These are phyloP conservation scores for Rhopalosiphum nymphaeae DNA, from an alignment of 2,888 invertebrate genomes.

Conservation along the genomic window DNA sequence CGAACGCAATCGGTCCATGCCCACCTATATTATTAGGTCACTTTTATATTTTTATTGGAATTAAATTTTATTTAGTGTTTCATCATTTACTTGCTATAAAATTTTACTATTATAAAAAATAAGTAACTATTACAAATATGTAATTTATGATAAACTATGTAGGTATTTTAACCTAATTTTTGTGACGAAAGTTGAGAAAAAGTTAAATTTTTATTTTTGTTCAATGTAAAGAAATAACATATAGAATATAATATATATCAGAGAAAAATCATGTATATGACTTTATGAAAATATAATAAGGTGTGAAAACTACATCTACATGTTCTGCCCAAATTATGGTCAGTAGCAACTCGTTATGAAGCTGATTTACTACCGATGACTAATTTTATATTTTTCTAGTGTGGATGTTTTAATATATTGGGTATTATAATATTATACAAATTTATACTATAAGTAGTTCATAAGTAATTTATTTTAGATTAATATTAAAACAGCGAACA, in stretches of 20 bases:
- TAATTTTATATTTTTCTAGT: not conserved
- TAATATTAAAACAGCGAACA: not conserved
- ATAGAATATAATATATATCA: not conserved
- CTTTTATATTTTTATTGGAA: too few relatives aligned
- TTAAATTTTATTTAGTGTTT: too few relatives aligned
- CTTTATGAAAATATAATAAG: not conserved
- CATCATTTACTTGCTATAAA: too few relatives aligned
- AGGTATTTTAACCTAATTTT: not conserved
- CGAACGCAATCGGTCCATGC: too few relatives aligned
- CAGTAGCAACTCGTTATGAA: not conserved
- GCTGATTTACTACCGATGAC: not conserved
- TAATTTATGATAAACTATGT: too few relatives aligned
- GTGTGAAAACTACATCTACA: not conserved
- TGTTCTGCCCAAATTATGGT: not conserved
- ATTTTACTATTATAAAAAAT: too few relatives aligned
- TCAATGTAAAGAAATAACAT: not conserved
- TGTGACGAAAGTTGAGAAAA: not conserved
- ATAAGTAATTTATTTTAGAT: not conserved
- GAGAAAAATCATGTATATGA: not conserved
- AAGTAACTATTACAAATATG: too few relatives aligned
- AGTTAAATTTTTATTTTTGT: not conserved
- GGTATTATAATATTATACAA: not conserved
- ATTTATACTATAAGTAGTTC: conserved; percentile 1
- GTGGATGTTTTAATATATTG: not conserved
- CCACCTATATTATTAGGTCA: too few relatives aligned